Conservation (phyloP, 2,797 vertebrate species). For the Silurus aristotelis region DNA sequence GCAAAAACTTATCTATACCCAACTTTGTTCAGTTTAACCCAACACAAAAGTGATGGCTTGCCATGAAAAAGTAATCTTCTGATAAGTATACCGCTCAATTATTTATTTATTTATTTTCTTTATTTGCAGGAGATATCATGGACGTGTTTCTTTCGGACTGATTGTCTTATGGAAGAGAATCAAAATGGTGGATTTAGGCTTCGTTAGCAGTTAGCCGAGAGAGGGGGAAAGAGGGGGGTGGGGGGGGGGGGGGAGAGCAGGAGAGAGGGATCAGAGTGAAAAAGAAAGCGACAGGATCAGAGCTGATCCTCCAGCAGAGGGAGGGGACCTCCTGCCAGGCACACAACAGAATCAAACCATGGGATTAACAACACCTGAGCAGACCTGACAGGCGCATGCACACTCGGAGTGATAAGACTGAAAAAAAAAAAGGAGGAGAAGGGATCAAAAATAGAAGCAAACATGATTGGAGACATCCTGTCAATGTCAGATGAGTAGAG, state of each 20-base stretch:
- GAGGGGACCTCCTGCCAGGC: conserved; percentile 53
- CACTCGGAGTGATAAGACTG: conserved; percentile 32
- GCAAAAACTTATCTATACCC: conserved; percentile 7
- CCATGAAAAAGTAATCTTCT: conserved; percentile 43
- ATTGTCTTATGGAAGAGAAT: conserved; percentile 48
- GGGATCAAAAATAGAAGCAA: conserved; percentile 21
- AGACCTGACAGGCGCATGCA: conserved; percentile 39
- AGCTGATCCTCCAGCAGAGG: conserved; percentile 37
- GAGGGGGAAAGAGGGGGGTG: background rate
- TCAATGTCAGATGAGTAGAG: conserved; percentile 18
- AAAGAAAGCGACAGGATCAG: conserved; percentile 37
- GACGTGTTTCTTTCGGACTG: conserved; percentile 35
- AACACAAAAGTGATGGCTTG: conserved; percentile 26
- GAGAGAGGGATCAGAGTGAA: background rate
- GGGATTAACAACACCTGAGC: conserved; percentile 51
- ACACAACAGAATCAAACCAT: conserved; percentile 45
- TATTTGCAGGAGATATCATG: conserved; percentile 24
- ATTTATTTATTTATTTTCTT: background rate
- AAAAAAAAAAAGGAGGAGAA: background rate
- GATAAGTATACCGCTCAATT: conserved; percentile 17
- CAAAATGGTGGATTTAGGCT: conserved; percentile 52
- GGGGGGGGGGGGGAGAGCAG: background rate
- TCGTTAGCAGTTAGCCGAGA: conserved; percentile 25
- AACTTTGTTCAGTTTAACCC: conserved; percentile 43
- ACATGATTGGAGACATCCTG: conserved; percentile 22